Percentiles rank a stretch among this genome's conserved stretches.
Evolutionary conservation across 2,113 vertebrate species (phyloP).

Genomic region (Ictalurus furcatus): DNA sequence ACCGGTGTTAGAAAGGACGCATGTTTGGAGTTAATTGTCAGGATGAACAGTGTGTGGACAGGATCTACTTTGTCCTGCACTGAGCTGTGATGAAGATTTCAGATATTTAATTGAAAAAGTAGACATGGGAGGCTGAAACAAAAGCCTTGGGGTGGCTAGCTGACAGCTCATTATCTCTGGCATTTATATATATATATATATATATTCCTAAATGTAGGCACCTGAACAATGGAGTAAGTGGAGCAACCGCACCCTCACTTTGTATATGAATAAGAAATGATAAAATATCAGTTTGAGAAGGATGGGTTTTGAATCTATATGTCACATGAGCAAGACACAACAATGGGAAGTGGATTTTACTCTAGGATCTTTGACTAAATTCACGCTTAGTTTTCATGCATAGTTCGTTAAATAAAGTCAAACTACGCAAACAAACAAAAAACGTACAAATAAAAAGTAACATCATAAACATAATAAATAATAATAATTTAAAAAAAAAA

Average conservation of each 20-base stretch:
- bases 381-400: neutral
- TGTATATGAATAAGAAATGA: neutral
- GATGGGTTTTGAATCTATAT: neutral
- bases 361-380: neutral
- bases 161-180: constrained; percentile 22
- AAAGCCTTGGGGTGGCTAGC: neutral
- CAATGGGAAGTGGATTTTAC: neutral
- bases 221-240: neutral
- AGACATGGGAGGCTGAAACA: constrained; percentile 15
- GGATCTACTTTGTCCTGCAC: constrained; percentile 28
- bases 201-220: neutral
- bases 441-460: neutral
- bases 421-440: neutral
- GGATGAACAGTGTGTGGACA: constrained; percentile 24
- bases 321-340: neutral
- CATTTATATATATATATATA: neutral
- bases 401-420: neutral
- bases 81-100: constrained; percentile 13
- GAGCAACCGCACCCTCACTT: neutral
- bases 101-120: neutral
- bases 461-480: too few relatives aligned
- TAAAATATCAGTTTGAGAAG: neutral
- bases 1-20: neutral
- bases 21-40: constrained; percentile 43
- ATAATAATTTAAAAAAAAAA: too few relatives aligned